Base-by-base conservation (phyloP, 2,888 invertebrate species). In the Lissonota sp. region DNA sequence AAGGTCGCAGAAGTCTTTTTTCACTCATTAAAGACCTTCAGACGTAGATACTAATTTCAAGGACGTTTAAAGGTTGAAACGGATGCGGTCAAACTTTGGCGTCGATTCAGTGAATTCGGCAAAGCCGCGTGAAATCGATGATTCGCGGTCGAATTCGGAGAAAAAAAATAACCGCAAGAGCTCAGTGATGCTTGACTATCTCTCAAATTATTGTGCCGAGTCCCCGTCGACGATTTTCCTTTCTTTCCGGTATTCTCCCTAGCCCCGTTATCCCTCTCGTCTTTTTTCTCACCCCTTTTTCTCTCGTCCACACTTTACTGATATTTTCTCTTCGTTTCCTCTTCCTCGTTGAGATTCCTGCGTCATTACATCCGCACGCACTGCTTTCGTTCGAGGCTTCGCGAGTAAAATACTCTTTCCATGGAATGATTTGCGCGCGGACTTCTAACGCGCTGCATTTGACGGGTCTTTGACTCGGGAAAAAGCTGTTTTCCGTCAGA, bases 181-280 rank as follows among this genome's bases (percentile, higher is more conserved):
- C 37, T 40, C 69, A 70, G 57, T 58, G 70, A 58, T 39, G 49
- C 80, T 75, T 75, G 66, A 80, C 73, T 74, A 79, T 67, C 79
- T 70, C 26, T 26, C 26, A 26, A 26, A 26, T 26, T 26, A 63
- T 62, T 74, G 62, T 69, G 64, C 66, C 66, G 62, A 58, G 76
- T 60, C 49, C 53, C 42, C 64, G 8, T n/a, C 39, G 37, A 44
- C 58, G 14, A 37, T 72, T 40, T 16, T 64, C 44, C 63, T 39
- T 72, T 51, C 67, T 73, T 51, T 73, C 71, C 64, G 46, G 49
- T 62, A 63, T 80, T 71, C 79, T 71, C 79, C 49, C n/a, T 62
- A 63, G 72, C 60, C 49, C 71, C 67, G 73, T 80, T 80, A 66
- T 26, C 44, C 63, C 51, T 51, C 70, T 57, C 69, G 1, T 12